Base-by-base conservation (phyloP, 1,140 invertebrate genomes). In the Amyelois transitella region DNA sequence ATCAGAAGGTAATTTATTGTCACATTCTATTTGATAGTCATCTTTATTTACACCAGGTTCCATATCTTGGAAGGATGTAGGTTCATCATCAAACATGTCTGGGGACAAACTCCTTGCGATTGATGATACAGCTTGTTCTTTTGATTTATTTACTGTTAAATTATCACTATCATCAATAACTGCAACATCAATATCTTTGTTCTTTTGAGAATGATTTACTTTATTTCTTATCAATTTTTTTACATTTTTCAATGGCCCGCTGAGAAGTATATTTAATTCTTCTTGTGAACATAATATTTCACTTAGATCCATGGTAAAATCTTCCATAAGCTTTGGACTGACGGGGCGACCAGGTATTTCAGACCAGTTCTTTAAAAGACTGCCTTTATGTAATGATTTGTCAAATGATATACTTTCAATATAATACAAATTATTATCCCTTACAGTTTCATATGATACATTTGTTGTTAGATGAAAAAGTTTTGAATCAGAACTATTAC, bases 51-150 rank as follows among this genome's bases (percentile, higher is more conserved):
- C 43, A 17, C 28, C 19, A 28, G 49, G 18, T 32, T 10, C 19
- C 38, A 28, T 17, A 51, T 69, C 64, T 48, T 72, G 49, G 44
- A 75, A 53, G 21, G 52, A 50, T n/a, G 72, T 75, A 10, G 54
- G 49, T 56, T 88, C 86, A 75, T 88, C 86, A 71, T 82, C 84
- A 81, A 91, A 91, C 51, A 91, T 69, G 75, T 91, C 90, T 32
- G 90, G 90, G 12, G 90, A 91, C 48, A 60, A 45, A 73, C 84
- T 77, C 72, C 79, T 73, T 19, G 45, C n/a, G 18, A 3, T 21
- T 22, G 1, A 5, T 44, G 38, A 53, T 17, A 24, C 19, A n/a
- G 5, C 12, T 38, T 38, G 32, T 21, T 6, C 12, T 12, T 20
- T 17, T n/a, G 12, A 19, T 21, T 48, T 48, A 48, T 2, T 12